These are phyloP conservation scores for Chloroclysta siterata DNA, from an alignment of 2,888 invertebrate species.

Conservation along the genomic window DNA sequence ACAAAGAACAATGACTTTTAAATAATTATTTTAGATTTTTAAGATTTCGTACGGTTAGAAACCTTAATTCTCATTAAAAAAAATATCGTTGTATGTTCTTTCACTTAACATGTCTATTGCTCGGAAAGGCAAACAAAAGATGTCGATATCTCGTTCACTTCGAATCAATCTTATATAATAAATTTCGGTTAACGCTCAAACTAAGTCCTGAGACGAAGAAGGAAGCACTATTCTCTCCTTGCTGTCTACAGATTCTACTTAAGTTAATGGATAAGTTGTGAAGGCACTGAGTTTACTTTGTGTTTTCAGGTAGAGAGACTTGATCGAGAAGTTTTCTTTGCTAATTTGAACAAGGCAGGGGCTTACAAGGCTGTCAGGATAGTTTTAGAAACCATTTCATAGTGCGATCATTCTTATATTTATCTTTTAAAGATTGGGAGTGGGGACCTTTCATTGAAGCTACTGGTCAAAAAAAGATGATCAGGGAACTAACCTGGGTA, in stretches of 20 bases:
- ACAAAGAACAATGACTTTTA: conserved; percentile 55
- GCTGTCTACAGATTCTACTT: conserved; percentile 84
- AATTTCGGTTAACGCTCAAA: conserved; percentile 73
- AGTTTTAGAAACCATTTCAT: conserved; percentile 61
- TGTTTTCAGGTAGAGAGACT: conserved; percentile 84
- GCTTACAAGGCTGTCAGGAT: conserved; percentile 75
- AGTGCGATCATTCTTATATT: neutral
- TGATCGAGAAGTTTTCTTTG: conserved; percentile 82
- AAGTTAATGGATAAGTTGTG: conserved; percentile 84
- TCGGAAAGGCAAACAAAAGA: neutral
- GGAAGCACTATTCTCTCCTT: conserved; percentile 71
- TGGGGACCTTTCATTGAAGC: too few relatives aligned
- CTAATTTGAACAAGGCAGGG: conserved; percentile 82
- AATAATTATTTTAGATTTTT: conserved; percentile 12
- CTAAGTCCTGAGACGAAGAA: conserved; percentile 62
- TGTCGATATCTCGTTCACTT: conserved; percentile 35
- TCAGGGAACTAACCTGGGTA: neutral
- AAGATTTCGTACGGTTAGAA: too few relatives aligned
- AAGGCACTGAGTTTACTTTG: conserved; percentile 83
- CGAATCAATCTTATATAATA: conserved; percentile 72
- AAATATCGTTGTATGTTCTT: neutral
- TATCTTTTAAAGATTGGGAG: neutral
- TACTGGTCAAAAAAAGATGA: too few relatives aligned
- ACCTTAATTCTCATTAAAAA: too few relatives aligned
- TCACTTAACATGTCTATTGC: neutral